Conservation (phyloP, 30 jellyfish, hydroid and myxozoan genomes). For the Aurelia sp. region DNA sequence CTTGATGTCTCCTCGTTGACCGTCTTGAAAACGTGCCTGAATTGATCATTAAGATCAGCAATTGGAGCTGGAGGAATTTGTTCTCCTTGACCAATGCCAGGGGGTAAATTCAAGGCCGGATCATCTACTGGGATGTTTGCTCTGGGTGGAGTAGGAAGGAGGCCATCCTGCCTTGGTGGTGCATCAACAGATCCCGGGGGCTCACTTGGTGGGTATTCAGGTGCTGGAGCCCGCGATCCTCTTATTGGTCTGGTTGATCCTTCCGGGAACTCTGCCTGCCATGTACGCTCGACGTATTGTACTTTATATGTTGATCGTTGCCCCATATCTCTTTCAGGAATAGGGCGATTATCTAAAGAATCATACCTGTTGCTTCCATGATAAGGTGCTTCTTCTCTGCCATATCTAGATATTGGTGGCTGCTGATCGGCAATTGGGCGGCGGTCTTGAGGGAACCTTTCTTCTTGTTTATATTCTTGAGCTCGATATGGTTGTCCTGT, state of each 20-base stretch:
- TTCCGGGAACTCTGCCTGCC: conserved; percentile 15
- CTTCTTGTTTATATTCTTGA: not conserved
- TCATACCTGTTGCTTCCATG: not conserved
- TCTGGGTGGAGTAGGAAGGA: not conserved
- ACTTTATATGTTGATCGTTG: not conserved
- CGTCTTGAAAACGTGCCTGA: conserved; percentile 17
- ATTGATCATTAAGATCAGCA: not conserved
- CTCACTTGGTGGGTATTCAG: not conserved
- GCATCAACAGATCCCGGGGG: conserved; percentile 7
- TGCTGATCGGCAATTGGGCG: not conserved
- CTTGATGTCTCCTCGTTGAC: conserved; percentile 3
- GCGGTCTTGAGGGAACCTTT: not conserved
- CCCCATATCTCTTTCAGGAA: not conserved
- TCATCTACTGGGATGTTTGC: no score
- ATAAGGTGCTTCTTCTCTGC: not conserved
- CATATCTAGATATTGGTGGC: not conserved
- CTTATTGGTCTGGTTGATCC: not conserved
- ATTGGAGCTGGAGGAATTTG: not conserved
- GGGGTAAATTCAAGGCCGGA: no score
- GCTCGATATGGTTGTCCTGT: not conserved
- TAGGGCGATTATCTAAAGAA: not conserved
- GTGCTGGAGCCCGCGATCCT: not conserved
- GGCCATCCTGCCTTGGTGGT: not conserved
- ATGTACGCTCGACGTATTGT: not conserved
- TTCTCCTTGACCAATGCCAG: conserved; percentile 1